Base-by-base conservation (phyloP, 2,113 vertebrate genomes). In the Trichomycterus rosablanca region DNA sequence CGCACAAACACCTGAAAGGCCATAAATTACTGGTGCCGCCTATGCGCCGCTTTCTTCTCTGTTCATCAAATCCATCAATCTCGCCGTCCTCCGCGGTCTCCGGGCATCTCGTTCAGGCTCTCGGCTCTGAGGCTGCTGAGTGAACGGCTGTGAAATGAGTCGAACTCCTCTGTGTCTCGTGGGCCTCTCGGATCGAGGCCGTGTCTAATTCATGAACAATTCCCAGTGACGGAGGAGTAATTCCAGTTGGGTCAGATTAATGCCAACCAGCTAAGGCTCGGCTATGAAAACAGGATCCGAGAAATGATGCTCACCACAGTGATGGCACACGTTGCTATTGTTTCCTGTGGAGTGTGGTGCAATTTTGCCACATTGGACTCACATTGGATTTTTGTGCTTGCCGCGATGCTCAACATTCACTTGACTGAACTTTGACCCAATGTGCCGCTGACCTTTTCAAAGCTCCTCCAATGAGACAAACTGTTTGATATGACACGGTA, bases 161-260 rank as follows among this genome's bases (percentile, higher is more conserved):
- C 61, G 39, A 63, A 65, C 46, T 59, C 53, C 32, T 40, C 56
- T 45, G 23, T 45, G 52, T 68, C 72, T 72, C 54, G 19, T 43
- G 48, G 52, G 74, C 32, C 30, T 49, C 28, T 58, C 40, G 39
- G 32, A 53, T 66, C 66, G 71, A 74, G 69, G 75, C 72, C 69
- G 68, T 70, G 58, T 49, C 68, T 74, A 74, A 74, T 72, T 77
- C 72, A 74, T 72, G 59, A 67, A 61, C 42, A 59, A 55, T 69
- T 66, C 62, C 72, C 72, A 72, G 64, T 67, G 68, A 74, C 70
- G 59, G 71, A 52, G 26, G 45, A 68, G 63, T 69, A 76, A 78
- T 75, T 77, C 73, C 72, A 78, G 78, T 79, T 78, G 72, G 72
- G 72, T 75, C 76, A 64, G 63, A 71, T 72, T 81, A 66, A 59